These are phyloP conservation scores for Euphydryas editha DNA, from an alignment of 2,888 invertebrate species.

Conservation along the genomic window DNA sequence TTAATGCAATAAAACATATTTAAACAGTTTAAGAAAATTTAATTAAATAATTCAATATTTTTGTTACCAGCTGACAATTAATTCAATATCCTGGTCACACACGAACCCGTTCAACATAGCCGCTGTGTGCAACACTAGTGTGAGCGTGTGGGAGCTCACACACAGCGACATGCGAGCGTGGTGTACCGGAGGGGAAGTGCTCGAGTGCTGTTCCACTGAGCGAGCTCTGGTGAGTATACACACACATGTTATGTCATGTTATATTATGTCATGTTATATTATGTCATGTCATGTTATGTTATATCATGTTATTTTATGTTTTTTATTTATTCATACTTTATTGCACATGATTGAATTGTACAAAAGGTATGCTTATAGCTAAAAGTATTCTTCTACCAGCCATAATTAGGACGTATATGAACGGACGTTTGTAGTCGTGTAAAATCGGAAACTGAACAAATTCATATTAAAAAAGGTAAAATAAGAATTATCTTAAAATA, in stretches of 20 bases:
- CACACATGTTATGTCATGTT: too few relatives aligned
- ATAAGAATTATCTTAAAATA: too few relatives aligned
- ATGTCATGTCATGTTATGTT: not conserved
- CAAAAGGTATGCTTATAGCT: too few relatives aligned
- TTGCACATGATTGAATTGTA: too few relatives aligned
- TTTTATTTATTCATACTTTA: too few relatives aligned
- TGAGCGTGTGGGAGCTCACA: conserved; percentile 62
- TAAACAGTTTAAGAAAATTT: not conserved
- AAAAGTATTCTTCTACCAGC: too few relatives aligned
- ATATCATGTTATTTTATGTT: not conserved
- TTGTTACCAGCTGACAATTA: conserved; percentile 54
- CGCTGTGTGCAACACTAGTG: conserved; percentile 47
- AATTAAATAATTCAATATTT: not conserved
- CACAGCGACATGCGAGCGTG: conserved; percentile 65
- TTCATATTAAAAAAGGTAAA: too few relatives aligned
- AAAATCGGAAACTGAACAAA: too few relatives aligned
- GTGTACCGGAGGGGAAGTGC: conserved; percentile 41
- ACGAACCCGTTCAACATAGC: conserved; percentile 63
- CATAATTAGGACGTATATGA: too few relatives aligned
- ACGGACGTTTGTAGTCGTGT: too few relatives aligned
- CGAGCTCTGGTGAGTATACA: conserved; percentile 33
- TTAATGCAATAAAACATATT: too few relatives aligned
- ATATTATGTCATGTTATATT: not conserved
- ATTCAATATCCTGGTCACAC: conserved; percentile 59
- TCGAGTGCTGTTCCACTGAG: conserved; percentile 5